These are phyloP conservation scores for Epizoanthus fatuus DNA, from an alignment of 92 coral and sea anemone genomes.

Conservation along the genomic window DNA sequence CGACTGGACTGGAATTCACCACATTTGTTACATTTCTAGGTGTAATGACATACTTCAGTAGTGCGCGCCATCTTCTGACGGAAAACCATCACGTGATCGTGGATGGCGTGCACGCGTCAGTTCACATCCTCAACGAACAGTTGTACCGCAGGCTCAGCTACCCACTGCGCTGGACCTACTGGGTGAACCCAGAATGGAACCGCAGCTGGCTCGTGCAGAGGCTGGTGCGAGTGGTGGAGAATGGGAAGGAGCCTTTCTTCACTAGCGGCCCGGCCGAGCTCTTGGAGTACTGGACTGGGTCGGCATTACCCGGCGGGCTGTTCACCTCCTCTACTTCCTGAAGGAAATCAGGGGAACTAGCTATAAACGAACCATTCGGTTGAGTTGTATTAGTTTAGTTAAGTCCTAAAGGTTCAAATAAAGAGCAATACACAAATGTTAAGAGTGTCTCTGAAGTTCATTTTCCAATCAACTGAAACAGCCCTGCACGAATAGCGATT, in stretches of 20 bases:
- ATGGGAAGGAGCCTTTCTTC: conserved; percentile 55
- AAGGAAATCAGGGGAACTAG: no score
- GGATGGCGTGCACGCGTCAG: conserved; percentile 65
- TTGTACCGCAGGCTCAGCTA: conserved; percentile 55
- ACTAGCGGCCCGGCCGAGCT: conserved; percentile 48
- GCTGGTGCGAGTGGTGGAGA: conserved; percentile 48
- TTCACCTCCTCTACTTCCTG: no score
- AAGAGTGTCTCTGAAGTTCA: no score
- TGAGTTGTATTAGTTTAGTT: no score
- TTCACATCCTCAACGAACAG: conserved; percentile 50
- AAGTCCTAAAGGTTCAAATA: no score
- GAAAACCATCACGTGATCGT: conserved; percentile 65
- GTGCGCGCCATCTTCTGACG: conserved; percentile 52
- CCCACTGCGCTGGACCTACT: conserved; percentile 53
- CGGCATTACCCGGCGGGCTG: not conserved
- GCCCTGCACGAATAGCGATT: no score
- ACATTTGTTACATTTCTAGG: not conserved
- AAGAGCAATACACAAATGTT: no score
- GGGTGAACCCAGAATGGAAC: conserved; percentile 57
- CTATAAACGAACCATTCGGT: no score
- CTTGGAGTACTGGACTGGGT: conserved; percentile 53
- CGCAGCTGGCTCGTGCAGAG: conserved; percentile 54
- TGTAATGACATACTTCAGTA: conserved; percentile 59
- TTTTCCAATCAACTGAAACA: no score
- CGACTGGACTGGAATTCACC: no score